These are phyloP conservation scores for Adelognathus sp. DNA, from an alignment of 2,888 invertebrate genomes.

Conservation along the genomic window DNA sequence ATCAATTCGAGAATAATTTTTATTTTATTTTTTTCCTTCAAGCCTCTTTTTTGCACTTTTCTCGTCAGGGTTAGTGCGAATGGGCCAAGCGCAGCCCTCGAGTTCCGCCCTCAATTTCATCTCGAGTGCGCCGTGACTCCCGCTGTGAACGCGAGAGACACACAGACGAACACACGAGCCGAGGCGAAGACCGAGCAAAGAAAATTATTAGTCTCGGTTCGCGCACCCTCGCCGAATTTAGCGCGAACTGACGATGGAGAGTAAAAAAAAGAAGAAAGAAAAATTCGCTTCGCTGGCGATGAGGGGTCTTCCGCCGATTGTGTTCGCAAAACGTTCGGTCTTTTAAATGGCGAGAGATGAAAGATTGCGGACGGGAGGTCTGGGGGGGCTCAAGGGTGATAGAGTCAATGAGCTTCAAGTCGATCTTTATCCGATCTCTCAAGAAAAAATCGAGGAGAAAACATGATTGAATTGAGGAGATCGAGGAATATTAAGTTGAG, in stretches of 20 bases:
- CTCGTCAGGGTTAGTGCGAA: neutral
- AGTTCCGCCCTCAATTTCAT: constrained; percentile 32
- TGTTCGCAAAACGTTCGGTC: neutral
- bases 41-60: neutral
- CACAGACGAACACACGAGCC: constrained; percentile 13
- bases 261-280: no score
- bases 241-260: constrained; percentile 23
- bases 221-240: constrained; percentile 38
- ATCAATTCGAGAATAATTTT: constrained; percentile 2
- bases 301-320: neutral
- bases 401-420: no score
- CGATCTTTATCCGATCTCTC: neutral
- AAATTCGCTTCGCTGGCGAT: constrained; percentile 15
- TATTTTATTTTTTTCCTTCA: neutral
- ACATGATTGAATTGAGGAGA: neutral
- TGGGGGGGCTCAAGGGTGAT: neutral
- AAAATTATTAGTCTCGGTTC: constrained; percentile 58
- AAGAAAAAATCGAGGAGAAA: neutral
- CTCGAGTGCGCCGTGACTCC: constrained; percentile 40
- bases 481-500: neutral
- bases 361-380: neutral
- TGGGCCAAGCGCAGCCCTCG: constrained; percentile 31
- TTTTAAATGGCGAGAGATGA: constrained; percentile 12
- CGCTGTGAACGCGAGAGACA: constrained; percentile 15
- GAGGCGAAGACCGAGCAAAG: constrained; percentile 24